Percentiles rank a stretch among this genome's conserved stretches.
phyloP scores from a whole-genome alignment of 2,113 vertebrate genomes.

The Nannospalax galili region DNA sequence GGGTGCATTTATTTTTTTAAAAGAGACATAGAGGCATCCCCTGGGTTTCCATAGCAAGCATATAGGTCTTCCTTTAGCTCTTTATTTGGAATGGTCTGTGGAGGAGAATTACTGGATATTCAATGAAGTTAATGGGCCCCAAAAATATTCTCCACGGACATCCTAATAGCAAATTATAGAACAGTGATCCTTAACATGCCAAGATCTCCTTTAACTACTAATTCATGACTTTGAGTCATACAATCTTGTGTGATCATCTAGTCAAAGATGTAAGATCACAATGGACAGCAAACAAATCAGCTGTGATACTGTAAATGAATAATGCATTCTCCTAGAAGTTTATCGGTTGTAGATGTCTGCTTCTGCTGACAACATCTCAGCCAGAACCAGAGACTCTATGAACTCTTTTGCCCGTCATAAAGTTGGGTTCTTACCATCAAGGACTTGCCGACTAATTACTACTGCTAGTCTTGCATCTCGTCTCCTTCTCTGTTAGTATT shows the following conservation, averaged over 20 bases:
- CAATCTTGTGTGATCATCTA: neutral
- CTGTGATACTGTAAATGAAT: neutral
- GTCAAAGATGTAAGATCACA: neutral
- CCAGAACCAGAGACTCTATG: neutral
- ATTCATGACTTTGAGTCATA: neutral
- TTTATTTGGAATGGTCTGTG: neutral
- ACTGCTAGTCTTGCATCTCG: neutral
- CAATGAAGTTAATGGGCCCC: neutral
- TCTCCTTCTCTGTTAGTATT: neutral
- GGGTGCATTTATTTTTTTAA: conserved; percentile 67
- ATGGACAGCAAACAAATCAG: neutral
- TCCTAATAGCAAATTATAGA: neutral
- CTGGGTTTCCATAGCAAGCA: neutral
- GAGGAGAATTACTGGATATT: neutral
- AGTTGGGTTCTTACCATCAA: neutral
- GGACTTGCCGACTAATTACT: neutral
- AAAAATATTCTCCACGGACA: neutral
- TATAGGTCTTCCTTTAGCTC: neutral
- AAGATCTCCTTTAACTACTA: neutral
- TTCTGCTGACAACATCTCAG: neutral
- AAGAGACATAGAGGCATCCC: neutral
- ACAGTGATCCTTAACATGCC: neutral
- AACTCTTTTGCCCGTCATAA: neutral
- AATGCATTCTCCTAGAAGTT: neutral
- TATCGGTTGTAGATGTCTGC: neutral